Evolutionary conservation across 2,797 vertebrate genomes (phyloP).

Genomic region (Smutsia temminckii): DNA sequence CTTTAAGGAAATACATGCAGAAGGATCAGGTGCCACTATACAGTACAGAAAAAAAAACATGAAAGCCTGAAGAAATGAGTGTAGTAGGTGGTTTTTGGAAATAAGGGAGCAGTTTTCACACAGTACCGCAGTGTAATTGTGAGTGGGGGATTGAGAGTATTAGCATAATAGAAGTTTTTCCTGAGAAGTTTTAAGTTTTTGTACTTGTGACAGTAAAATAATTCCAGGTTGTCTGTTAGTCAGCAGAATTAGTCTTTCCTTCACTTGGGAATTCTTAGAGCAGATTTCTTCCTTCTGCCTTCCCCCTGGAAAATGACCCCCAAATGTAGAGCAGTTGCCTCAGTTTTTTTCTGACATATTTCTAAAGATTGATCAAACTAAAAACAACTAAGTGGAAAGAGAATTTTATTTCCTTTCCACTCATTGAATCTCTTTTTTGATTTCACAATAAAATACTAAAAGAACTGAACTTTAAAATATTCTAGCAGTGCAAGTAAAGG

Average conservation of each 20-base stretch:
- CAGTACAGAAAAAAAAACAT: constrained; percentile 68
- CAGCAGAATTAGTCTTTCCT: not conserved
- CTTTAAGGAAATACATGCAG: constrained; percentile 72
- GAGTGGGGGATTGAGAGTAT: not conserved
- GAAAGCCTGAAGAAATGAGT: constrained; percentile 71
- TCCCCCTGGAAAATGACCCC: not conserved
- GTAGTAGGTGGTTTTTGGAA: constrained; percentile 70
- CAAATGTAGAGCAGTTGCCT: not conserved
- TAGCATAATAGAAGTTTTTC: not conserved
- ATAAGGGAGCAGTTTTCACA: constrained; percentile 79
- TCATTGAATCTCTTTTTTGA: not conserved
- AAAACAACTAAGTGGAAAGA: not conserved
- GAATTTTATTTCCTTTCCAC: constrained; percentile 1
- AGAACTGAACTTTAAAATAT: not conserved
- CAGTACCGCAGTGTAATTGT: constrained; percentile 57
- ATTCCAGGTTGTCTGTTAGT: not conserved
- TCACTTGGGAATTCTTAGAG: not conserved
- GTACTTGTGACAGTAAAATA: constrained; percentile 39
- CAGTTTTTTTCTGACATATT: not conserved
- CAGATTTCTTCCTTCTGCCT: not conserved
- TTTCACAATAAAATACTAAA: not conserved
- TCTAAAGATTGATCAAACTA: not conserved
- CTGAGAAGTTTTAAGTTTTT: not conserved
- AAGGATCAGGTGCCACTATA: constrained; percentile 78
- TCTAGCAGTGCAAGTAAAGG: not conserved